Percentiles rank a stretch among this genome's conserved stretches.
These are phyloP conservation scores for Chrysogorgia sp. DNA, from an alignment of 92 coral and sea anemone species.

Conservation along the genomic window DNA sequence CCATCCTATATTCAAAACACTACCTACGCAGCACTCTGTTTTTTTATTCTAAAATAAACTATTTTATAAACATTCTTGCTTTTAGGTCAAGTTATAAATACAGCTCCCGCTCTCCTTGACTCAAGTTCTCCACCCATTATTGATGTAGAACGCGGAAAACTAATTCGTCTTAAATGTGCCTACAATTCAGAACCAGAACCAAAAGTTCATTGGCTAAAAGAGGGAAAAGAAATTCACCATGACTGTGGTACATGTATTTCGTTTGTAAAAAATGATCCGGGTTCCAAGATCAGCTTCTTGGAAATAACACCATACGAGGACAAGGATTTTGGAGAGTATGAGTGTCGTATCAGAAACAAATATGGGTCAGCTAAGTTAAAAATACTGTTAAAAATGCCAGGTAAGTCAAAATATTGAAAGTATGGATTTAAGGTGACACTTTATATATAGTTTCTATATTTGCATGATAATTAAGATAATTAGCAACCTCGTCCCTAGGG, in stretches of 20 bases:
- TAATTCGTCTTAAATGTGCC: conserved; percentile 53
- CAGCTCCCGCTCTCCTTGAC: not conserved
- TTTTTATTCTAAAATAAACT: no score
- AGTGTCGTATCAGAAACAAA: conserved; percentile 69
- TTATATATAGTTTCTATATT: no score
- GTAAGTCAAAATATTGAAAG: conserved; percentile 31
- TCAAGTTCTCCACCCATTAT: conserved; percentile 35
- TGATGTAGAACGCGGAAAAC: conserved; percentile 49
- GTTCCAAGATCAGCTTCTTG: conserved; percentile 57
- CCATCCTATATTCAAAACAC: no score
- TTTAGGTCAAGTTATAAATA: not conserved
- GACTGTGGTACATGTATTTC: conserved; percentile 69
- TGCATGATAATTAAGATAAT: no score
- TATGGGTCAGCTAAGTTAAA: conserved; percentile 67
- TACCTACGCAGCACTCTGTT: no score
- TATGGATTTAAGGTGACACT: not conserved
- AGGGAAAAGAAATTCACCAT: conserved; percentile 46
- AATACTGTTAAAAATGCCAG: conserved; percentile 48
- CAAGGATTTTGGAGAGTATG: conserved; percentile 74
- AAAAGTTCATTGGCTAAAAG: conserved; percentile 65
- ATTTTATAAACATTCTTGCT: not conserved
- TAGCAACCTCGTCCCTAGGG: no score
- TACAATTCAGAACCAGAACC: conserved; percentile 67
- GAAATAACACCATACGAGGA: conserved; percentile 75
- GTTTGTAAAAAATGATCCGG: conserved; percentile 53